phyloP scores from a whole-genome alignment of 2,888 invertebrate species.

The Falcaria lacertinaria region DNA sequence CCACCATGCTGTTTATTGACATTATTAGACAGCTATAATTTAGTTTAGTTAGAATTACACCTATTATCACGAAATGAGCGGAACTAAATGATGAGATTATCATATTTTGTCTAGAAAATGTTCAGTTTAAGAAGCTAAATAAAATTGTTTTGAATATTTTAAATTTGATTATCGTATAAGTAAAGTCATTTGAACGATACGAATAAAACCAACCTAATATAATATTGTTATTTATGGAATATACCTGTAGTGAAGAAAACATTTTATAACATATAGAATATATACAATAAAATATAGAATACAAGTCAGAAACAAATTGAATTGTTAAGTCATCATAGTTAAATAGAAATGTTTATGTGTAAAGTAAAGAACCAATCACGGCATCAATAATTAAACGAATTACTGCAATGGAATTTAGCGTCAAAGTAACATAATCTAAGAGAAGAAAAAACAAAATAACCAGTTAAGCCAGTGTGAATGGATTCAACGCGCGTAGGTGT shows the following conservation, averaged over 20 bases:
- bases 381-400: not conserved
- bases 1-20: conserved; percentile 22
- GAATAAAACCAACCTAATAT: too few relatives aligned
- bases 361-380: not conserved
- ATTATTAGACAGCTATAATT: conserved; percentile 10
- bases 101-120: not conserved
- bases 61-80: not conserved
- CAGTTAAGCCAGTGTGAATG: conserved; percentile 34
- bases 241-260: too few relatives aligned
- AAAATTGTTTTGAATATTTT: not conserved
- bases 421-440: not conserved
- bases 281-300: too few relatives aligned
- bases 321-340: too few relatives aligned
- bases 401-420: not conserved
- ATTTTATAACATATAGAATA: too few relatives aligned
- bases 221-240: not conserved
- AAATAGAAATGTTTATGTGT: too few relatives aligned
- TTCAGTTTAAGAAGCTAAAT: not conserved
- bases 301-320: too few relatives aligned
- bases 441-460: conserved; percentile 2
- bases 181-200: not conserved
- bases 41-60: not conserved
- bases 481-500: conserved; percentile 47
- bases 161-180: not conserved
- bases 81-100: not conserved